phyloP scores from a whole-genome alignment of 2,113 vertebrate species.

The Vireo altiloquus region DNA sequence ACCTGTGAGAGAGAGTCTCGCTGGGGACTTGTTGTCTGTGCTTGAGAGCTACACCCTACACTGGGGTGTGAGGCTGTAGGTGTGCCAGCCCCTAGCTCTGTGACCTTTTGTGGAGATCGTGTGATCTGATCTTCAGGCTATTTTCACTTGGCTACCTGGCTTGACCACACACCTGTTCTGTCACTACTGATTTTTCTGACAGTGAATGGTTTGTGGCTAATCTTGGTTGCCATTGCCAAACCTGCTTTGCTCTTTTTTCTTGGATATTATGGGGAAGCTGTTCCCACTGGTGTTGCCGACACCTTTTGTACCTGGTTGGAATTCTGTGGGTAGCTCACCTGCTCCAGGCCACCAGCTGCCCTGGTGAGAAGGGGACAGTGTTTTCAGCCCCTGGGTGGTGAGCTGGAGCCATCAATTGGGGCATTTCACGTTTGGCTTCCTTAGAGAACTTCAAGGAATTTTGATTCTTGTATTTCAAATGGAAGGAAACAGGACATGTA shows the following conservation, averaged over 20 bases:
- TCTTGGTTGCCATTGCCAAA: neutral
- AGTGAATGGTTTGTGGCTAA: neutral
- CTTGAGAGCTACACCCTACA: fast-evolving
- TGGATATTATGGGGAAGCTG: fast-evolving
- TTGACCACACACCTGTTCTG: neutral
- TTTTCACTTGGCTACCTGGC: neutral
- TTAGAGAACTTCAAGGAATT: neutral
- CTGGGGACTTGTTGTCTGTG: neutral
- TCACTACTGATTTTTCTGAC: neutral
- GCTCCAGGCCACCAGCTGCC: neutral
- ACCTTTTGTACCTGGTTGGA: neutral
- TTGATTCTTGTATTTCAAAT: neutral
- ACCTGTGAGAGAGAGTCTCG: neutral
- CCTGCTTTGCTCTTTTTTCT: neutral
- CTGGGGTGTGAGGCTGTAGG: neutral
- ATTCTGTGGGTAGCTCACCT: neutral
- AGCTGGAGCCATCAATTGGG: neutral
- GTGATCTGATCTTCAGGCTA: fast-evolving
- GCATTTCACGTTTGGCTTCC: neutral
- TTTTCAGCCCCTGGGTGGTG: neutral
- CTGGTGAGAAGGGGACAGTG: neutral
- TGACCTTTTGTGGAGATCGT: neutral
- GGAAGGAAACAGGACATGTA: neutral
- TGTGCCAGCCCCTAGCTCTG: neutral
- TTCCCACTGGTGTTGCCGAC: neutral